phyloP scores from a whole-genome alignment of 2,113 vertebrate genomes.

The Paratilapia polleni region DNA sequence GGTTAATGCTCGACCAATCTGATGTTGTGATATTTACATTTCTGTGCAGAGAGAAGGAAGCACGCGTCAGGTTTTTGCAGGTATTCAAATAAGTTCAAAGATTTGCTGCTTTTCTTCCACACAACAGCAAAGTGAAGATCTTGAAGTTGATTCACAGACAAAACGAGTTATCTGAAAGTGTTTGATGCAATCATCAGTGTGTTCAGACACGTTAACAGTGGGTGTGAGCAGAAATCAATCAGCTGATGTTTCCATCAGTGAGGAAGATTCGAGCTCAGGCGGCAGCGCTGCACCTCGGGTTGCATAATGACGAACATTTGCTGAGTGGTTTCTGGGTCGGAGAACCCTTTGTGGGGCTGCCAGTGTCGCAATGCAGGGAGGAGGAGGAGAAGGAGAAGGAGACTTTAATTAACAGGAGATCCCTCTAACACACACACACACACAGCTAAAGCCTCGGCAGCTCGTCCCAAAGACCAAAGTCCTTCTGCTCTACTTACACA shows the following conservation, averaged over 20 bases:
- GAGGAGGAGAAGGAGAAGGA: slow-evolving; percentile 29
- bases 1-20: fast-evolving
- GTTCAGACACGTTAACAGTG: neutral
- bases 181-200: neutral
- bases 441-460: neutral
- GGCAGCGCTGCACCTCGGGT: slow-evolving; percentile 22
- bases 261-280: neutral
- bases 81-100: neutral
- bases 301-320: slow-evolving; percentile 54
- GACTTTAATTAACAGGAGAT: slow-evolving; percentile 61
- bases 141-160: neutral
- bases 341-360: slow-evolving; percentile 57
- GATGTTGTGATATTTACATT: neutral
- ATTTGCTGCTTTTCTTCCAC: neutral
- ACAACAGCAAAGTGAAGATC: neutral
- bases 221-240: neutral
- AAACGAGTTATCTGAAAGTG: fast-evolving
- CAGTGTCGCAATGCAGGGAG: slow-evolving; percentile 79
- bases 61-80: too few species aligned
- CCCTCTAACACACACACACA: slow-evolving; percentile 12
- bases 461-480: slow-evolving; percentile 33
- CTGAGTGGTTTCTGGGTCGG: slow-evolving; percentile 60
- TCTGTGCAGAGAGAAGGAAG: too few species aligned
- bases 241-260: neutral
- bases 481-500: slow-evolving; percentile 34